Conservation (phyloP, 1,140 invertebrate genomes). For the Maniola jurtina region DNA sequence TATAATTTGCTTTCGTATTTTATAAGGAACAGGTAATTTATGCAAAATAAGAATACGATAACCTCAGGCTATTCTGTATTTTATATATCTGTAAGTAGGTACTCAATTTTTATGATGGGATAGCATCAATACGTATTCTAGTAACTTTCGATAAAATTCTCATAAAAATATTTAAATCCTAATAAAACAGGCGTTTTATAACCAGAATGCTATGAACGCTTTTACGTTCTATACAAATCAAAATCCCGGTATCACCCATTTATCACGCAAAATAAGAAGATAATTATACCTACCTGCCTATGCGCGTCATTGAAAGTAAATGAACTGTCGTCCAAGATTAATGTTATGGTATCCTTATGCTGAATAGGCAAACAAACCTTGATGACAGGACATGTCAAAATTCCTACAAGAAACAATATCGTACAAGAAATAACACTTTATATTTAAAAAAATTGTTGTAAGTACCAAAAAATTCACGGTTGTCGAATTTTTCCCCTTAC, state of each 20-base stretch:
- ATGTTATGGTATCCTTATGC: background rate
- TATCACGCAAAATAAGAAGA: too few species aligned
- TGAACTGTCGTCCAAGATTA: constrained; percentile 61
- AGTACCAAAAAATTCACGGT: too few species aligned
- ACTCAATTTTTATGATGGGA: background rate
- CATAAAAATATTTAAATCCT: background rate
- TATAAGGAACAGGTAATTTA: constrained; percentile 1
- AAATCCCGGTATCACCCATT: constrained; percentile 41
- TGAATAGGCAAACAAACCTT: too few species aligned
- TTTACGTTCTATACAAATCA: constrained; percentile 45
- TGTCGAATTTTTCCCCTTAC: too few species aligned
- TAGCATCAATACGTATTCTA: background rate
- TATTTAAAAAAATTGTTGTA: too few species aligned
- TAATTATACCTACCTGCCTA: too few species aligned
- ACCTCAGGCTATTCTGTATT: background rate
- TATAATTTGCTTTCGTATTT: background rate
- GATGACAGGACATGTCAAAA: too few species aligned
- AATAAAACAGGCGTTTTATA: background rate
- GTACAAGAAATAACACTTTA: too few species aligned
- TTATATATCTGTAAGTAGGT: background rate
- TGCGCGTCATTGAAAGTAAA: constrained; percentile 53
- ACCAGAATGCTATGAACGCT: background rate
- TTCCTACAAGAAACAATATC: too few species aligned
- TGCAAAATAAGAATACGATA: background rate
- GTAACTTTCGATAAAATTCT: background rate